A percentile compares a stretch with the other conserved stretches of the same genome.
Evolutionary conservation across 2,113 vertebrate species (phyloP).

Genomic region (Caranx ignobilis): DNA sequence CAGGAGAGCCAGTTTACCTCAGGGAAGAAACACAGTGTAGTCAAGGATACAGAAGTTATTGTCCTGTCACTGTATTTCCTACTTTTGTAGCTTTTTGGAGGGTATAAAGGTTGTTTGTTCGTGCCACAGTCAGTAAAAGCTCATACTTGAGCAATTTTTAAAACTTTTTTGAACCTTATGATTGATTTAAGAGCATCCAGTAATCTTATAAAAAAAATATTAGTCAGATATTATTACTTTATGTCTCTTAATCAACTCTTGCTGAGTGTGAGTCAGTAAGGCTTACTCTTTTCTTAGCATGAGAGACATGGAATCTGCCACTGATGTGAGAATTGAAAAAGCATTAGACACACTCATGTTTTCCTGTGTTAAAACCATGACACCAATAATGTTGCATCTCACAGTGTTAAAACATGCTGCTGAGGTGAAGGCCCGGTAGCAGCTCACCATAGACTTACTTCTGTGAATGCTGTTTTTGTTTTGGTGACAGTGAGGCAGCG

Average conservation of each 20-base stretch:
- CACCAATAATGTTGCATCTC: neutral
- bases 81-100: too few species aligned
- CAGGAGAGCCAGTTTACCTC: too few species aligned
- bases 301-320: slow-evolving; percentile 34
- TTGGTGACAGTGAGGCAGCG: neutral
- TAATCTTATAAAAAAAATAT: too few species aligned
- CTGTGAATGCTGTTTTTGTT: too few species aligned
- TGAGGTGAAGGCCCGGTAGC: neutral
- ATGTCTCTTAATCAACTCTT: neutral
- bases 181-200: too few species aligned
- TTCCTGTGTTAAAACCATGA: neutral
- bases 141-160: neutral
- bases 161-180: too few species aligned
- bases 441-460: neutral
- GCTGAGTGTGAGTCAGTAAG: neutral
- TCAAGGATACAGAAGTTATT: neutral
- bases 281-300: neutral
- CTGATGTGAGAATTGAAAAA: slow-evolving; percentile 36
- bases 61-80: neutral
- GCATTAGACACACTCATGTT: neutral
- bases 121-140: too few species aligned
- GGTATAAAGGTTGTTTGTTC: too few species aligned
- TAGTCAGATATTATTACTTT: too few species aligned
- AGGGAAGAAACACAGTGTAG: neutral
- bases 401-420: neutral